Base-by-base conservation (phyloP, 2,113 vertebrate genomes). In the Helogale parvula region DNA sequence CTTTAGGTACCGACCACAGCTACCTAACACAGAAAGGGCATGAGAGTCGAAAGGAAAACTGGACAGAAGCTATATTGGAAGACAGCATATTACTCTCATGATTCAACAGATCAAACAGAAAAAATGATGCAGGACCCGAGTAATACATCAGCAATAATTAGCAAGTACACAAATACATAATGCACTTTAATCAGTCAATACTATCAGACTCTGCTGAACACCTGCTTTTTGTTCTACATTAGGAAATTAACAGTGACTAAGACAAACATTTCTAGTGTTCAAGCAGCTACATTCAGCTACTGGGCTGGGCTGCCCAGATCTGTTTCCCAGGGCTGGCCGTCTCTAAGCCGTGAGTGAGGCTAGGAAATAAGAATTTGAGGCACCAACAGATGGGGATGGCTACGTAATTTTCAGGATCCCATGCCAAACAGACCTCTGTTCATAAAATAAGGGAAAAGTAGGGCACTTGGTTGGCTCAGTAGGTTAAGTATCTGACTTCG, bases 211-310 rank as follows among this genome's bases (percentile, higher is more conserved):
- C 76, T 57, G 8, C 38, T 10, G 66, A 86, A 19, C 33, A n/a
- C 27, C 21, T 31, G 77, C 29, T 31, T 69, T 74, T 54, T 50
- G 38, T 60, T 41, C 83, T 60, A 2, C 7, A 2, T 9, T n/a
- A 19, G 29, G 17, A 79, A 93, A 35, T 35, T 12, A 86, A 15
- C 54, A 19, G 1, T 1, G 33, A 68, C 7, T n/a, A 17, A 80
- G 77, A 84, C 52, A 14, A 57, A 52, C 38, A 6, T 31, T 15
- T 35, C 89, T 4, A n/a, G 27, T 33, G 23, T 41, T n/a, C 1
- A 1, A 11, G 77, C 77, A 84, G 52, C 14, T 38, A 0, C 4
- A 1, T 41, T 11, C 1, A 0, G 23, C 29, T 7, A 2, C 6
- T 3, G 10, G 50, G 66, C 38, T 2, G 5, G 33, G 41, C 33